Evolutionary conservation across 1,140 invertebrate genomes (phyloP).

Genomic region (Brachionus rotundiformis): DNA sequence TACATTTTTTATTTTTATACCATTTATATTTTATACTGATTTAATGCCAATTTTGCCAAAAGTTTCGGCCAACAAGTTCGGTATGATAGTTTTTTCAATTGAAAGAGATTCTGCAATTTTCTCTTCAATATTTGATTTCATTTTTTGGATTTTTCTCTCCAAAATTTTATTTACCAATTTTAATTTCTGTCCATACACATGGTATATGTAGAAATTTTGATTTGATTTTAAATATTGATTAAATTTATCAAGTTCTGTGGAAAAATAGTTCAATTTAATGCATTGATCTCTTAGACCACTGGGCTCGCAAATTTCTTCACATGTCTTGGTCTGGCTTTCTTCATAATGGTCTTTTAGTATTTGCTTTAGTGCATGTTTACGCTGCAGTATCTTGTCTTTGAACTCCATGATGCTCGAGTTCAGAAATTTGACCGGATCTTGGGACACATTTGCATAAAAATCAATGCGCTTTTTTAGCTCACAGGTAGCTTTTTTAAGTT

Average conservation of each 20-base stretch:
- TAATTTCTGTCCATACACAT: conserved; percentile 31
- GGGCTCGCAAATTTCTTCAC: background rate
- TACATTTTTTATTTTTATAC: background rate
- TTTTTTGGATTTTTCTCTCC: conserved; percentile 7
- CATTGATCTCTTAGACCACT: background rate
- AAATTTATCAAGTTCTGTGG: conserved; percentile 4
- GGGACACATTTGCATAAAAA: background rate
- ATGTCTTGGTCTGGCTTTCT: background rate
- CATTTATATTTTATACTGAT: background rate
- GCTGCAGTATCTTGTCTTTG: background rate
- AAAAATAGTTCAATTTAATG: conserved; percentile 3
- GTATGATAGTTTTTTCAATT: background rate
- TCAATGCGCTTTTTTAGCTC: background rate
- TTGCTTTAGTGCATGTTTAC: background rate
- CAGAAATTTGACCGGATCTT: background rate
- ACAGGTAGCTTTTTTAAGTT: background rate
- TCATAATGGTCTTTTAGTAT: background rate
- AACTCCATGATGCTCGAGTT: background rate
- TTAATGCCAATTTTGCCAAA: background rate
- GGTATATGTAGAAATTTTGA: conserved; percentile 20
- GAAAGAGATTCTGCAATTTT: background rate
- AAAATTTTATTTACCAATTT: background rate
- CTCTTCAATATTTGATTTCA: background rate
- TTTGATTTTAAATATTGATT: background rate
- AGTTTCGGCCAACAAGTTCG: background rate